These are phyloP conservation scores for Paratilapia polleni DNA, from an alignment of 2,113 vertebrate species.

Conservation along the genomic window DNA sequence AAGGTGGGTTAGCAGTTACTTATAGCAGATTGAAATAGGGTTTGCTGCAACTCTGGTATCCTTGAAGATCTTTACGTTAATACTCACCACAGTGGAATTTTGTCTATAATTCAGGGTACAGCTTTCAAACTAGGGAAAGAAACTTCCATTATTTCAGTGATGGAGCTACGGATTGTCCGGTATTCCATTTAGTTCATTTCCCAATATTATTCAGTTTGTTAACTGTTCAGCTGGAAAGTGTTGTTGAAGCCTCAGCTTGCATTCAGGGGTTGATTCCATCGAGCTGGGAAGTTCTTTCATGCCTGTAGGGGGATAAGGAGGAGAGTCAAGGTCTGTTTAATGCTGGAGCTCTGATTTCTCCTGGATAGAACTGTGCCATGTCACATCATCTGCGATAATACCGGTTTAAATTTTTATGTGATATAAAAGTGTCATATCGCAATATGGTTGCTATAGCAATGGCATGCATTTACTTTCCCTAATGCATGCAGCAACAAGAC, in stretches of 20 bases:
- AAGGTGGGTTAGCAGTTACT: not conserved
- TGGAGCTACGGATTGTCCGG: not conserved
- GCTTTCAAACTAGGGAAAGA: not conserved
- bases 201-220: not conserved
- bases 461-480: too few relatives aligned
- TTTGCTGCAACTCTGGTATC: not conserved
- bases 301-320: not conserved
- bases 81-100: not conserved
- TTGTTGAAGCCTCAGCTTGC: too few relatives aligned
- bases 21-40: not conserved
- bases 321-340: slow-evolving; percentile 12
- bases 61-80: not conserved
- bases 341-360: slow-evolving; percentile 8
- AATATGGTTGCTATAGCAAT: too few relatives aligned
- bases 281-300: slow-evolving; percentile 3
- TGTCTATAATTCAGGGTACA: not conserved
- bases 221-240: not conserved
- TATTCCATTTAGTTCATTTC: not conserved
- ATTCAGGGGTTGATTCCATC: not conserved
- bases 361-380: not conserved
- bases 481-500: too few relatives aligned
- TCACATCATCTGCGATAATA: too few relatives aligned
- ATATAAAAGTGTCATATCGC: too few relatives aligned
- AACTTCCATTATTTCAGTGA: not conserved
- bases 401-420: too few relatives aligned